A percentile compares a stretch with the other conserved stretches of the same genome.
Evolutionary conservation across 2,113 vertebrate genomes (phyloP).

Genomic region (Silurus asotus): DNA sequence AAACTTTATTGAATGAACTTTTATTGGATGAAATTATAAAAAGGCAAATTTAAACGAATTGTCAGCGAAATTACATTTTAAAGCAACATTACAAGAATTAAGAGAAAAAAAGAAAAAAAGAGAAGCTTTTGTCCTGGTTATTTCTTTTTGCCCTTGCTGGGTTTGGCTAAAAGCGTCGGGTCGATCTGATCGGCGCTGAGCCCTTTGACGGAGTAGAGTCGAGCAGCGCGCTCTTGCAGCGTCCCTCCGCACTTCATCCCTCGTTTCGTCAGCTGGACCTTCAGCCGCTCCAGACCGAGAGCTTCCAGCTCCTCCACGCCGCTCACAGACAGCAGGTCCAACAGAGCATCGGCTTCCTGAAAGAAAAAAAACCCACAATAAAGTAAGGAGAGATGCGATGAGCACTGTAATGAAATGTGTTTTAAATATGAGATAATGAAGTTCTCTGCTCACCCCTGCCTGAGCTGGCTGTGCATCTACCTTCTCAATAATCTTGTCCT

Average conservation of each 20-base stretch:
- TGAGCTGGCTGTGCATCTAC: background rate
- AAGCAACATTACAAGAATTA: too few relatives aligned
- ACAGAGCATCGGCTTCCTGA: background rate
- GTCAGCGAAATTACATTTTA: background rate
- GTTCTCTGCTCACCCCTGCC: background rate
- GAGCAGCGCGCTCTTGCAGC: constrained; percentile 80
- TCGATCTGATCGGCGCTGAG: constrained; percentile 76
- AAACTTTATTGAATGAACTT: background rate
- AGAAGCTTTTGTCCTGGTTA: constrained; percentile 14
- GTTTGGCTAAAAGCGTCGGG: constrained; percentile 79
- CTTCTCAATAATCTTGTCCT: background rate
- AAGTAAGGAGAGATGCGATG: background rate
- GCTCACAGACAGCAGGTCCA: constrained; percentile 70
- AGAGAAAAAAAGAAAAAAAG: background rate
- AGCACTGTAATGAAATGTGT: background rate
- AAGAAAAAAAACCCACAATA: background rate
- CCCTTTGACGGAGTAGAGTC: constrained; percentile 84
- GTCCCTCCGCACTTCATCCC: constrained; percentile 94
- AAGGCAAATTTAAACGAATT: background rate
- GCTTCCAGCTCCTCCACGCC: constrained; percentile 77
- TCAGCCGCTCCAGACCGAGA: constrained; percentile 85
- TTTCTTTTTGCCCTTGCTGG: constrained; percentile 76
- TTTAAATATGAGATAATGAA: background rate
- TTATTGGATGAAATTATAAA: background rate
- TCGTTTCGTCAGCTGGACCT: constrained; percentile 74